Percentiles rank a stretch among this genome's conserved stretches.
phyloP scores from a whole-genome alignment of 1,140 invertebrate species.

The Linepithema humile region DNA sequence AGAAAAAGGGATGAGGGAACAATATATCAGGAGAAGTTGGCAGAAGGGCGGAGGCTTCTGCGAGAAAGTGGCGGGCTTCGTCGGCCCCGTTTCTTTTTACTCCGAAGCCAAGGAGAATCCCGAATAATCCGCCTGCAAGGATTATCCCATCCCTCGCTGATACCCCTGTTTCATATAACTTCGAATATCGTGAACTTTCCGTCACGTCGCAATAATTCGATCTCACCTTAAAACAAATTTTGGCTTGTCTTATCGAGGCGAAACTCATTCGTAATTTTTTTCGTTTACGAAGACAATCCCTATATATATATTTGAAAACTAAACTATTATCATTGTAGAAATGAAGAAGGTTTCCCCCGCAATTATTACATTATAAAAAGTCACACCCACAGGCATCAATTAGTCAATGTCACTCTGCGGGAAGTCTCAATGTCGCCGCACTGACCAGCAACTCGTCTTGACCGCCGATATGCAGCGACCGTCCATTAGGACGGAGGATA shows the following conservation, averaged over 20 bases:
- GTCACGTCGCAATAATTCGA: constrained; percentile 53
- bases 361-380: constrained; percentile 4
- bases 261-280: neutral
- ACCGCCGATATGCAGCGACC: constrained; percentile 31
- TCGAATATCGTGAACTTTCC: constrained; percentile 75
- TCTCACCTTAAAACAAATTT: constrained; percentile 45
- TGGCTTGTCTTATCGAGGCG: neutral
- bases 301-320: neutral
- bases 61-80: constrained; percentile 75
- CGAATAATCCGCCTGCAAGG: constrained; percentile 81
- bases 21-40: constrained; percentile 78
- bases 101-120: constrained; percentile 80
- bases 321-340: too few relatives aligned
- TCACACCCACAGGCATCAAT: neutral
- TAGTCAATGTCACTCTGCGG: constrained; percentile 12
- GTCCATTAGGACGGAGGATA: constrained; percentile 35
- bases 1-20: constrained; percentile 70
- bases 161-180: constrained; percentile 77
- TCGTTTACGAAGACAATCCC: neutral
- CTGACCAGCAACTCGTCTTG: constrained; percentile 26
- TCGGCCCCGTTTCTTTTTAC: constrained; percentile 75
- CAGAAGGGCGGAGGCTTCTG: constrained; percentile 73
- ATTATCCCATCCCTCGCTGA: constrained; percentile 79
- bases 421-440: constrained; percentile 40
- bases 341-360: neutral